Conservation (phyloP, 2,888 invertebrate genomes). For the Desoria tigrina region DNA sequence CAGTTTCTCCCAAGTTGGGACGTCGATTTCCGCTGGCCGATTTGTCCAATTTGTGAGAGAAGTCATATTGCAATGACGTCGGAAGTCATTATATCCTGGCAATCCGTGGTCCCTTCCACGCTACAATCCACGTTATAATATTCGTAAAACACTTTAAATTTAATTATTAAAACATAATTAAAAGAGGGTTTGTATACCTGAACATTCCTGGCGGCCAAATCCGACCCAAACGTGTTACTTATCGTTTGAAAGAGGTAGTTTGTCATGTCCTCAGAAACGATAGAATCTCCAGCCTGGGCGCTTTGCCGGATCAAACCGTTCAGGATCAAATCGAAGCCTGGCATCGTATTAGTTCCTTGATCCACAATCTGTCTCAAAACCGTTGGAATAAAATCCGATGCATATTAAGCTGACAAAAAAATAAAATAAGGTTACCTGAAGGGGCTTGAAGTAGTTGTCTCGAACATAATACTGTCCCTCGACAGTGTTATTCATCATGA, state of each 20-base stretch:
- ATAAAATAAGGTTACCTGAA: too few species aligned
- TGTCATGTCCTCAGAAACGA: conserved; percentile 54
- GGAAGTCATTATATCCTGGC: conserved; percentile 55
- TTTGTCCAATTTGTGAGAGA: conserved; percentile 14
- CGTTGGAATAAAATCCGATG: too few species aligned
- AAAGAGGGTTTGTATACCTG: conserved; percentile 26
- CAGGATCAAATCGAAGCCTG: conserved; percentile 50
- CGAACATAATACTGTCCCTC: conserved; percentile 16
- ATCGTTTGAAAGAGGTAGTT: conserved; percentile 45
- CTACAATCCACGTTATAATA: too few species aligned
- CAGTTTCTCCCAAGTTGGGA: conserved; percentile 26
- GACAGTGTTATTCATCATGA: conserved; percentile 6
- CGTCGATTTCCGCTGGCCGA: conserved; percentile 13
- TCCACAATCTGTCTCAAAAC: too few species aligned
- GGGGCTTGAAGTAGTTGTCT: conserved; percentile 32
- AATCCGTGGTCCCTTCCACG: conserved; percentile 55
- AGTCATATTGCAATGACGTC: conserved; percentile 45
- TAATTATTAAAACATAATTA: neutral
- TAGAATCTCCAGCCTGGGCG: conserved; percentile 54
- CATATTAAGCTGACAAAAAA: too few species aligned
- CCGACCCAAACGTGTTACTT: conserved; percentile 32
- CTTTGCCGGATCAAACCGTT: conserved; percentile 54
- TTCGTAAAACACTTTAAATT: neutral
- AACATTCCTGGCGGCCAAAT: conserved; percentile 49
- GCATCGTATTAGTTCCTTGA: neutral